Evolutionary conservation across 1,140 invertebrate genomes (phyloP).

Genomic region (Trichogramma pretiosum): DNA sequence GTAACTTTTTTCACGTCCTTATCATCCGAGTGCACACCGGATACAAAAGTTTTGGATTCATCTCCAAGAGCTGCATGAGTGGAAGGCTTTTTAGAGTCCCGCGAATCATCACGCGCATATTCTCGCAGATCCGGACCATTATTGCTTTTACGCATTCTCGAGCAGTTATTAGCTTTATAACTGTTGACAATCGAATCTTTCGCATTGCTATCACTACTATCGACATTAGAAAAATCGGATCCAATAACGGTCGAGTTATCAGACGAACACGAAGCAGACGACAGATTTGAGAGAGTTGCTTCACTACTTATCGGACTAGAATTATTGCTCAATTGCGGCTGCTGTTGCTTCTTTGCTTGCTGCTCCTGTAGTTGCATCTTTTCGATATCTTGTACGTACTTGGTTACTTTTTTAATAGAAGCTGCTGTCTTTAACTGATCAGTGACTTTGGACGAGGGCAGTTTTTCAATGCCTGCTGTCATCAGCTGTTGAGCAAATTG

Average conservation of each 20-base stretch:
- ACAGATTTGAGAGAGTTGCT: constrained; percentile 14
- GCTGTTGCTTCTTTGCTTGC: constrained; percentile 7
- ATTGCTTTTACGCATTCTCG: constrained; percentile 15
- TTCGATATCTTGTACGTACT: constrained; percentile 39
- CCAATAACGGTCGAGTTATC: too few species aligned
- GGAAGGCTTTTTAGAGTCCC: constrained; percentile 5
- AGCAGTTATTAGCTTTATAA: constrained; percentile 7
- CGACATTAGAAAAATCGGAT: too few species aligned
- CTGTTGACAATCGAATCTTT: constrained; percentile 22
- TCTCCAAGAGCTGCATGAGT: constrained; percentile 1
- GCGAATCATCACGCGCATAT: too few species aligned
- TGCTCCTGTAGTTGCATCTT: constrained; percentile 31
- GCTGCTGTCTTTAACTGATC: too few species aligned
- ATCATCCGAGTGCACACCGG: constrained; percentile 15
- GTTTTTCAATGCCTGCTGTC: constrained; percentile 38
- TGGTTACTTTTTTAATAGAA: constrained; percentile 36
- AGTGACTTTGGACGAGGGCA: constrained; percentile 32
- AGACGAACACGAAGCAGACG: too few species aligned
- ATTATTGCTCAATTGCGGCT: constrained; percentile 18
- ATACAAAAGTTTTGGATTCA: not conserved
- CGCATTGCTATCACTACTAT: constrained; percentile 7
- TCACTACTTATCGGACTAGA: constrained; percentile 25
- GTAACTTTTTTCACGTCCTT: constrained; percentile 16
- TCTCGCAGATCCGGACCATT: not conserved
- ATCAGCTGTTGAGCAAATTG: constrained; percentile 29